Percentiles rank a stretch among this genome's conserved stretches.
These are phyloP conservation scores for Blomia tropicalis DNA, from an alignment of 2,888 invertebrate genomes.

Conservation along the genomic window DNA sequence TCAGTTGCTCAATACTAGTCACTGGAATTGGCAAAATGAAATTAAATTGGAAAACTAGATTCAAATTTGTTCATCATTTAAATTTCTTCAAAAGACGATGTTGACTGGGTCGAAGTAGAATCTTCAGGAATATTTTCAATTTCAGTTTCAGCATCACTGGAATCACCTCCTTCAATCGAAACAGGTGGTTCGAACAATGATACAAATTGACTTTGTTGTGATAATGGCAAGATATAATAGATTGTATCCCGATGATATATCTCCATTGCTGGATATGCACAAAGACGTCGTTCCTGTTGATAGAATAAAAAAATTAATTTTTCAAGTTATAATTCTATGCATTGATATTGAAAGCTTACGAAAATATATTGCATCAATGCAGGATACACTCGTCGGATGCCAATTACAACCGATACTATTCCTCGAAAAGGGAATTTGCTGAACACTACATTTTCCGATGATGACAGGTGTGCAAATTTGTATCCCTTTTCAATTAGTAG, in stretches of 20 bases:
- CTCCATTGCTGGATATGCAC: constrained; percentile 40
- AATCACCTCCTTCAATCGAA: constrained; percentile 21
- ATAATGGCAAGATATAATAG: constrained; percentile 38
- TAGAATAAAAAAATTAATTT: neutral
- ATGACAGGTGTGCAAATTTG: constrained; percentile 35
- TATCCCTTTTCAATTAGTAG: constrained; percentile 35
- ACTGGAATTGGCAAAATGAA: too few relatives aligned
- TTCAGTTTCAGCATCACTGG: constrained; percentile 10
- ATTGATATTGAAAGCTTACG: constrained; percentile 6
- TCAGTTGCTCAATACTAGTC: too few relatives aligned
- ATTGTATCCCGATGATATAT: constrained; percentile 37
- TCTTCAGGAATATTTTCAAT: neutral
- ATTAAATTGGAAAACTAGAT: too few relatives aligned
- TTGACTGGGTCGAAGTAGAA: neutral
- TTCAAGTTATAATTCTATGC: too few relatives aligned
- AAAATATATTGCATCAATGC: constrained; percentile 30
- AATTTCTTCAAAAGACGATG: constrained; percentile 21
- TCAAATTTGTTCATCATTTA: too few relatives aligned
- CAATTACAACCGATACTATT: constrained; percentile 38
- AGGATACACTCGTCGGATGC: constrained; percentile 38
- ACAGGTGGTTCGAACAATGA: constrained; percentile 35
- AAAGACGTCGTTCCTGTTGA: constrained; percentile 32
- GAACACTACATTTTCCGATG: constrained; percentile 35
- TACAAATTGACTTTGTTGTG: constrained; percentile 39
- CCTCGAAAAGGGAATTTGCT: constrained; percentile 37